Conservation (phyloP, 2,113 vertebrate genomes). For the Paraplagusia blochii region DNA sequence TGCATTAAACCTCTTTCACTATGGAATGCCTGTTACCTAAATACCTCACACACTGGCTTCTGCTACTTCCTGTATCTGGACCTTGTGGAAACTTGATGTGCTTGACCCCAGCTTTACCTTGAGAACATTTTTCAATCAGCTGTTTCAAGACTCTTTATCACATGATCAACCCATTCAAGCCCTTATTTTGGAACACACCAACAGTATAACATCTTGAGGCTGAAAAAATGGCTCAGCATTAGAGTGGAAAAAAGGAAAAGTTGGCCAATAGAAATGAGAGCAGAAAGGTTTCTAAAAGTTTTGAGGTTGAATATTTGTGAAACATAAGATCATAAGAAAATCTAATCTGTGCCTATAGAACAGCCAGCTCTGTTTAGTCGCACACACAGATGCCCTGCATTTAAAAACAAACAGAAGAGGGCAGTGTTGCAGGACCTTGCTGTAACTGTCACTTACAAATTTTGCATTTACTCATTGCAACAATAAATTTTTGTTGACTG, state of each 20-base stretch:
- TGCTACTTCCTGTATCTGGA: conserved; percentile 14
- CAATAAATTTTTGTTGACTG: no score
- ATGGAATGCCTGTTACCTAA: conserved; percentile 6
- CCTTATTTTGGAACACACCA: conserved; percentile 17
- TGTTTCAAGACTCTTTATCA: conserved; percentile 9
- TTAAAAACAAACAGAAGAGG: no score
- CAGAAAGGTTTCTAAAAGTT: conserved; percentile 15
- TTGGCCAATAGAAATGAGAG: conserved; percentile 22
- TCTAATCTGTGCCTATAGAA: conserved; percentile 56
- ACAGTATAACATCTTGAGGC: background rate
- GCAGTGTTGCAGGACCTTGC: background rate
- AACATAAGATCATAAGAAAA: conserved; percentile 63
- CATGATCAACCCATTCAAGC: conserved; percentile 23
- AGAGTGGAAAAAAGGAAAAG: no score
- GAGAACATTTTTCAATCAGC: conserved; percentile 9
- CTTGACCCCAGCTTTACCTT: conserved; percentile 14
- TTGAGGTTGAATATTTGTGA: conserved; percentile 24
- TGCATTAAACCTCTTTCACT: conserved; percentile 7
- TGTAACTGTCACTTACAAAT: background rate
- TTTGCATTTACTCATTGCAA: conserved; percentile 4
- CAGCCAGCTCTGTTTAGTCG: conserved; percentile 9
- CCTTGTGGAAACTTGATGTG: conserved; percentile 29
- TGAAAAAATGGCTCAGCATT: conserved; percentile 7
- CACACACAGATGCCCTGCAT: no score
- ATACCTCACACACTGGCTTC: background rate